Base-by-base conservation (phyloP, 2,888 invertebrate genomes). In the Tenthredo notha region DNA sequence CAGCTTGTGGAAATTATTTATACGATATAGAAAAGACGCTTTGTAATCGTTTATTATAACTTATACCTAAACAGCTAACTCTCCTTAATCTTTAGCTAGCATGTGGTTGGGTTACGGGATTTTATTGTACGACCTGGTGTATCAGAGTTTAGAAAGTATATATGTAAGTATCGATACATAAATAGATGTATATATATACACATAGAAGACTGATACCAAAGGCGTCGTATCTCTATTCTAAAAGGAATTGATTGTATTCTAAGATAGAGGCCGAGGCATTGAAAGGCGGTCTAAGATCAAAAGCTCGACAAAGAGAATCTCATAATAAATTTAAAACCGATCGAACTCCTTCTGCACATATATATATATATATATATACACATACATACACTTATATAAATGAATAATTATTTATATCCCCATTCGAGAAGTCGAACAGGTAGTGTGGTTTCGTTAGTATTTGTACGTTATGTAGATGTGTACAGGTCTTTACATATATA, bases 241-340 rank as follows among this genome's bases (percentile, higher is more conserved):
- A 77, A 84, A 33, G 67, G 84, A 84, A 84, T 84, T 50, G 78
- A 84, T 80, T 67, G 77, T 85, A 74, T 58, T n/a, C 83, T 33
- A 37, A 82, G 85, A 85, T 83, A 83, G 61, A 47, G 85, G 29
- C 84, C 84, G 40, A 58, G 61, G 80, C 65, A 77, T 77, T 77
- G 77, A 77, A 77, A 77, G 77, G 80, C 80, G 80, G 80, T 54
- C 40, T 40, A 25, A 80, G 58, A 80, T 80, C 80, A 80, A 80
- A 80, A 65, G 80, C 77, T 77, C 77, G 77, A 77, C 77, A 77
- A 77, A 77, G 77, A 77, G 77, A 50, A 77, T 77, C 77, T 77
- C 47, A 77, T 77, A 54, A 77, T 77, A 77, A 77, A 77, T 77
- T 77, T 50, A 77, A 77, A 77, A 77, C 77, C 77, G 77, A 77